Evolutionary conservation across 1,140 invertebrate genomes (phyloP).

Genomic region (Papilio xuthus): DNA sequence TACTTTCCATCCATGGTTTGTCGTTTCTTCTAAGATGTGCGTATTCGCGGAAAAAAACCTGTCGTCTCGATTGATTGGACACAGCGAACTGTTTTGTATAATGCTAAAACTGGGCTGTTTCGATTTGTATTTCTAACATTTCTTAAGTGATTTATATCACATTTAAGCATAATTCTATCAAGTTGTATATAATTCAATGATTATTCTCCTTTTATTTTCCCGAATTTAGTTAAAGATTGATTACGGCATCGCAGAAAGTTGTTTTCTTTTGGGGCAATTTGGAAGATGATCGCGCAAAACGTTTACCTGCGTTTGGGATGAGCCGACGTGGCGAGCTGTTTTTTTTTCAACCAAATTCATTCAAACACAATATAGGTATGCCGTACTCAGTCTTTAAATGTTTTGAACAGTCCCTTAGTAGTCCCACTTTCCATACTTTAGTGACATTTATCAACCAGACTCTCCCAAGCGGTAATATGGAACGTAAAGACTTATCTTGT

Average conservation of each 20-base stretch:
- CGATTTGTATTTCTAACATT: slow-evolving; percentile 4
- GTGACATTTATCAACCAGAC: background rate
- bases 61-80: slow-evolving; percentile 63
- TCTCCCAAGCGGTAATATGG: no score
- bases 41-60: slow-evolving; percentile 74
- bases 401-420: background rate
- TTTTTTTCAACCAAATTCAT: slow-evolving; percentile 18
- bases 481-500: background rate
- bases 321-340: slow-evolving; percentile 35
- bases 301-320: slow-evolving; percentile 37
- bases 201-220: background rate
- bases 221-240: slow-evolving; percentile 24
- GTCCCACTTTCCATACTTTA: background rate
- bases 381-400: background rate
- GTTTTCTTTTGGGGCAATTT: slow-evolving; percentile 33
- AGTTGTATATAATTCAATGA: background rate
- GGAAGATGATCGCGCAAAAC: slow-evolving; percentile 36
- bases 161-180: background rate
- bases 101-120: slow-evolving; percentile 57
- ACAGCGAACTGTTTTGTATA: slow-evolving; percentile 54
- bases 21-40: slow-evolving; percentile 62
- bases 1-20: slow-evolving; percentile 73
- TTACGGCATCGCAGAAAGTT: slow-evolving; percentile 37
- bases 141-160: slow-evolving; percentile 12
- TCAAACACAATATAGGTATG: background rate